Base-by-base conservation (phyloP, 2,113 vertebrate genomes). In the Catagonus wagneri region DNA sequence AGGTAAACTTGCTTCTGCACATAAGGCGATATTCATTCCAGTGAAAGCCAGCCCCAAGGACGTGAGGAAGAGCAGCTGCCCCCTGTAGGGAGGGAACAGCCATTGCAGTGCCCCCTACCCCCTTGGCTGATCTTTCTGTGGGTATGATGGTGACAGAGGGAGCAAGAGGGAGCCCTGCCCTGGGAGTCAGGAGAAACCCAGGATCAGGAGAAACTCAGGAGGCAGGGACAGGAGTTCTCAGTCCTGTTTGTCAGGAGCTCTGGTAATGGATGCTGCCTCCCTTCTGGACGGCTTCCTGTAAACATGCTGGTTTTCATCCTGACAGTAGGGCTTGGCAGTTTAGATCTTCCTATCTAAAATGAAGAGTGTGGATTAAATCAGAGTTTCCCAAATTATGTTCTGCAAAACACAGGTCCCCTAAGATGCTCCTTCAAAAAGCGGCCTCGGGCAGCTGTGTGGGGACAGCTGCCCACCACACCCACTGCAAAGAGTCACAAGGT, bases 21-120 rank as follows among this genome's bases (percentile, higher is more conserved):
- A 15, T 60, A 79, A 89, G 50, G 19, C 36, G 66, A 76, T 81
- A 90, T 93, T 93, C 23, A 83, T 78, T 95, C 96, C 83, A 79
- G 27, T 74, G 23, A 22, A 61, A 4, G 63, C 34, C 23, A 52
- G 63, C 22, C 17, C 22, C 63, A 17, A 80, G 63, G 58, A 84
- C 54, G 27, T 23, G 54, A 60, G 65, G 66, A 13, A 29, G 58
- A 58, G 65, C 39, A 39, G 15, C 63, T 66, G 71, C 54, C 29
- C 23, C 39, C 66, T 15, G 13, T 54, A 2, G 20, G 88, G 3
- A 65, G 72, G 52, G 80, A 58, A 74, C 20, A 90, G 52, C 60
- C 58, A 58, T 16, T 3, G 1, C 7, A 16, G 4, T 2, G 2
- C 22, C 19, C 80, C 63, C 17, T 44, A 44, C 11, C 14, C 7